These are phyloP conservation scores for Rhinolophus sinicus DNA, from an alignment of 2,113 vertebrate genomes.

Conservation along the genomic window DNA sequence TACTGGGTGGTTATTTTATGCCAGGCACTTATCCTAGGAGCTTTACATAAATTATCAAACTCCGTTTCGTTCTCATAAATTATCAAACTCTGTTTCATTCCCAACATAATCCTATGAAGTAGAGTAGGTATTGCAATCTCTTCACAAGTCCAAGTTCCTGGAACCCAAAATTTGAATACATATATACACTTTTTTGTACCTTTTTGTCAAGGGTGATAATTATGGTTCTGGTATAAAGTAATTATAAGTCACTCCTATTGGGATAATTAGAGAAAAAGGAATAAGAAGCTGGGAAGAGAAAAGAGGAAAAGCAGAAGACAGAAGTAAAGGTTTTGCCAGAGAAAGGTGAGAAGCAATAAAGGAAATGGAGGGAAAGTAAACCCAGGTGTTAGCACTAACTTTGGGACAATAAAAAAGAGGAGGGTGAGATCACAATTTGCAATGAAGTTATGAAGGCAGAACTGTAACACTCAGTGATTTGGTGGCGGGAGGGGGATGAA, in stretches of 20 bases:
- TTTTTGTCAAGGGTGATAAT: neutral
- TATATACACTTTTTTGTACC: neutral
- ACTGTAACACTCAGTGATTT: neutral
- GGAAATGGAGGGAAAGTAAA: neutral
- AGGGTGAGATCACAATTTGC: neutral
- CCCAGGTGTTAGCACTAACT: neutral
- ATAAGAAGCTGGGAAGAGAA: neutral
- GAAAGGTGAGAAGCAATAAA: neutral
- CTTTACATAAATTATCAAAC: neutral
- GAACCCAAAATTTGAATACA: neutral
- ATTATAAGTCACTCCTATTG: neutral
- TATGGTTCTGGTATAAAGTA: neutral
- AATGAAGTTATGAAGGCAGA: neutral
- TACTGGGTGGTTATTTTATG: neutral
- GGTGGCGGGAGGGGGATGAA: neutral
- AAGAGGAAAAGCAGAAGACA: neutral
- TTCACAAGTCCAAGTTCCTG: constrained; percentile 26
- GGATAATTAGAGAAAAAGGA: neutral
- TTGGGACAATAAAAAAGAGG: constrained; percentile 13
- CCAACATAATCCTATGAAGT: neutral
- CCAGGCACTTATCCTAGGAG: neutral
- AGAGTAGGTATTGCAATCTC: neutral
- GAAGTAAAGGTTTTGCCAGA: neutral
- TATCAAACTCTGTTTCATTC: constrained; percentile 38
- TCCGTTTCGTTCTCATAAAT: constrained; percentile 22